phyloP scores from a whole-genome alignment of 1,140 invertebrate genomes.

The Trachymyrmex cornetzi region DNA sequence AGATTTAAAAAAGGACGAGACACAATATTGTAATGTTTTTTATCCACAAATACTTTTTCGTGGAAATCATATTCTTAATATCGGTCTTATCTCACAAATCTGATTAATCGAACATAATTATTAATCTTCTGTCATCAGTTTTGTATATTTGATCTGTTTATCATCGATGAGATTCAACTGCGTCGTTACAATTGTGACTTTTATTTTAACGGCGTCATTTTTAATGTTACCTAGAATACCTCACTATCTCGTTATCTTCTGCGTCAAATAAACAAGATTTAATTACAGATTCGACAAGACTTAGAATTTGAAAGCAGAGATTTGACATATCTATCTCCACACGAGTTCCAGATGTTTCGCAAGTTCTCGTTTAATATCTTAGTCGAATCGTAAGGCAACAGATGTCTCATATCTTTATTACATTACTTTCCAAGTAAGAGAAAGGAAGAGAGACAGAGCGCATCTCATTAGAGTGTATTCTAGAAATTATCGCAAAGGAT shows the following conservation, averaged over 20 bases:
- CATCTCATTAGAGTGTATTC: background rate
- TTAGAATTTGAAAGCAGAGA: background rate
- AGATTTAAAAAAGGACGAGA: background rate
- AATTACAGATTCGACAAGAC: background rate
- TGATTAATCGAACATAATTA: background rate
- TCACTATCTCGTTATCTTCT: background rate
- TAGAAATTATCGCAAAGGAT: slow-evolving; percentile 32
- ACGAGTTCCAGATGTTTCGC: background rate
- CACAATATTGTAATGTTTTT: background rate
- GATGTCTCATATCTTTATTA: background rate
- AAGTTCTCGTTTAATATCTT: background rate
- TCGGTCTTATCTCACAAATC: background rate
- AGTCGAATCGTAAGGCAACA: background rate
- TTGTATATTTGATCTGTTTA: slow-evolving; percentile 19
- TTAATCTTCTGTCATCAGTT: background rate
- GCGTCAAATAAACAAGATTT: background rate
- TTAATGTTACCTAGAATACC: background rate
- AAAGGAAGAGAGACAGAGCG: background rate
- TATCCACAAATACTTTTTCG: background rate
- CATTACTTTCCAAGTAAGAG: background rate
- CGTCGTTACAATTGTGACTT: background rate
- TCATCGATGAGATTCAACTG: background rate
- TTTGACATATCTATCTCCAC: background rate
- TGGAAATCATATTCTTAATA: background rate
- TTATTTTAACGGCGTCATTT: background rate